Base-by-base conservation (phyloP, 2,113 vertebrate species). In the Ibidorhyncha struthersii region DNA sequence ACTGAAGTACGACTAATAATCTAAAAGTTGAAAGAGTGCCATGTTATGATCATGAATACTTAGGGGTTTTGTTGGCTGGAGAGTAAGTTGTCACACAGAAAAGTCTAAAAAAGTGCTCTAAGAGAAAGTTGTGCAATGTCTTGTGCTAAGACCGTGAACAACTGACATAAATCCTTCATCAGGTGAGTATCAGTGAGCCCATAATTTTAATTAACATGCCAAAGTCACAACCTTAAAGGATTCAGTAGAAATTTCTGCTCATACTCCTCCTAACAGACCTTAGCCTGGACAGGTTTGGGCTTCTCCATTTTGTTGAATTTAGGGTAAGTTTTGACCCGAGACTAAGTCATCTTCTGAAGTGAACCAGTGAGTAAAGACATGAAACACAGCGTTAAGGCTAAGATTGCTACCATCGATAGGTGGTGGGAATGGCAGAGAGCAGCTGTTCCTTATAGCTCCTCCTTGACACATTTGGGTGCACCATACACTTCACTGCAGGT, bases 131-230 rank as follows among this genome's bases (percentile, higher is more conserved):
- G 32, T 30, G 36, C 40, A 50, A 38, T 47, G n/a, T 12, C 43
- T 53, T 55, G 40, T 49, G 20, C 26, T 72, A 30, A 55, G 3
- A 10, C 29, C 5, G 12, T 58, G 53, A 74, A 30, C 11, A 62
- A 56, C 9, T 49, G 27, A 15, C 32, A n/a, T 36, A 70, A n/a
- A 88, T 10, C 40, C 15, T 55, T 80, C 32, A 25, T 41, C 23
- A 50, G 11, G 19, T 0, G 1, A 22, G 29, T 73, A 50, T 21
- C 3, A 3, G 6, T 65, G 67, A 88, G 6, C 14, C 6, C 15
- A 14, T 80, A 3, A 18, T 70, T 93, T 47, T 80, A 62, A 83
- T 41, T 82, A 80, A 43, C 5, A 4, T 41, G 25, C 12, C 66
- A 30, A 83, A 78, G 19, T 47, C 72, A 80, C 49, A 76, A 18